Evolutionary conservation across 2,888 invertebrate genomes (phyloP), one percentile per base, ranked within the genome.

Genomic region (Linnaemya vulpina): DNA sequence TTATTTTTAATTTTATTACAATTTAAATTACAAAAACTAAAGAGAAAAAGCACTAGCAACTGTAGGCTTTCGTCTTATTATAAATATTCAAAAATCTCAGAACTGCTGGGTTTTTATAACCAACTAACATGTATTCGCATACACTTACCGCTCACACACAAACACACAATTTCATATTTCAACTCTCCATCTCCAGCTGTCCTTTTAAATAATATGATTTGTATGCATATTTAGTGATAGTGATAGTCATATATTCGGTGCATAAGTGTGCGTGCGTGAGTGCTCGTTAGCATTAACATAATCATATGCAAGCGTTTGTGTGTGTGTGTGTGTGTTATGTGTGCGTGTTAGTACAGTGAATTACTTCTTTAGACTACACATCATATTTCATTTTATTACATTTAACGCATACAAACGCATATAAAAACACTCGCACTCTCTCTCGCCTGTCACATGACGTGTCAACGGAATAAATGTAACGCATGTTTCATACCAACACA

Each of bases 391-490:
- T 73, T 67, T 80, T 73, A 67, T 58, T 65, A 73, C 38, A 20
- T 67, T 58, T 67, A 17, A 38, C 15, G 11, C 49, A 38, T 25
- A 65, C 4, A 70, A 10, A 43, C 55, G 20, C 30, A 30, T 30
- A 2, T 30, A 30, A 30, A 30, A 5, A 51, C 7, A 17, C 46
- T n/a, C 15, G 17, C 49, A 2, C 17, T 30, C 8, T n/a, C 15
- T 25, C 49, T 7, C 17, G 20, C 8, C 15, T 73, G 63, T 71
- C 67, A 74, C 30, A 74, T 25, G 53, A 78, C 70, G 70, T 85
- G 85, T 75, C 85, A 85, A 75, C 78, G 75, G 67, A 70, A 75
- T 60, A 78, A 78, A 78, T 58, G 35, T 75, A 46, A 5, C 20
- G 25, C 35, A 49, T 43, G 46, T 43, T 38, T 43, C 25, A 53